These are phyloP conservation scores for Sphenopsis melanotis DNA, from an alignment of 2,797 vertebrate genomes.

Conservation along the genomic window DNA sequence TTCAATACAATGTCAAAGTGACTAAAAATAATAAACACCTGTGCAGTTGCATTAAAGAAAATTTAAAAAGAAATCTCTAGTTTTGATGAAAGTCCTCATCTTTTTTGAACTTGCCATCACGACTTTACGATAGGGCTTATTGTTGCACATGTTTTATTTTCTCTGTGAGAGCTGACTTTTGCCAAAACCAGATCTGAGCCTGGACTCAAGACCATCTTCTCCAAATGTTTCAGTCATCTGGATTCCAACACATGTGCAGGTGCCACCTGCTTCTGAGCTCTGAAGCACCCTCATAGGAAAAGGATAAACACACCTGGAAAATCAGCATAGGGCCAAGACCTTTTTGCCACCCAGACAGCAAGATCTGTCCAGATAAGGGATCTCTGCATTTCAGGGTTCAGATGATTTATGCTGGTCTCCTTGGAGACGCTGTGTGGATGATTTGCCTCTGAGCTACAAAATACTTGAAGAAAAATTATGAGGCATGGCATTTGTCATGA, in stretches of 20 bases:
- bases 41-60: not conserved
- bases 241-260: not conserved
- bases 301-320: not conserved
- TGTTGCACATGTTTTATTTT: not conserved
- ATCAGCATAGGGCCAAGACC: not conserved
- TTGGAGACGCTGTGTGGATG: not conserved
- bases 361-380: not conserved
- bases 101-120: not conserved
- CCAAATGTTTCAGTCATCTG: not conserved
- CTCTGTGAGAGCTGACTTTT: not conserved
- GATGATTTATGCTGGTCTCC: not conserved
- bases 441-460: not conserved
- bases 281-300: not conserved
- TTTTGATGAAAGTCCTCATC: not conserved
- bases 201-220: not conserved
- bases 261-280: not conserved
- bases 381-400: not conserved
- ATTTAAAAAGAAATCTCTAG: not conserved
- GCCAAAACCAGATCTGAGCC: not conserved
- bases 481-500: not conserved
- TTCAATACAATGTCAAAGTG: not conserved
- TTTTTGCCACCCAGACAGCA: not conserved
- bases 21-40: not conserved
- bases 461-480: not conserved
- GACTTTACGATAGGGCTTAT: not conserved